A percentile compares a stretch with the other conserved stretches of the same genome.
These are phyloP conservation scores for Antechinus stuartii DNA, from an alignment of 2,113 vertebrate species.

Conservation along the genomic window DNA sequence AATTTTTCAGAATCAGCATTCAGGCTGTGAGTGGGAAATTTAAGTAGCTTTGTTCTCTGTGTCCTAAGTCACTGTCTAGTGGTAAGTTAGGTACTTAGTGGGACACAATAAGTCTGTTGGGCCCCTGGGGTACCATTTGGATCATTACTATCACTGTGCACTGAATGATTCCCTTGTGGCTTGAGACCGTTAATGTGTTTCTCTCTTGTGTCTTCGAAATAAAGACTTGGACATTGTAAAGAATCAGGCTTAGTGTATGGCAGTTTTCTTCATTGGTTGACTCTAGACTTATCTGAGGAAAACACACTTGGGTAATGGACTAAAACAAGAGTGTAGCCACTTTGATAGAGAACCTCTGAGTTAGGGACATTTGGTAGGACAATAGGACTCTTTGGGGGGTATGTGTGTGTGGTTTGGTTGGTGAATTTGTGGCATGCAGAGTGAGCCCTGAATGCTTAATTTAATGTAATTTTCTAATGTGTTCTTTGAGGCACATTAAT, in stretches of 20 bases:
- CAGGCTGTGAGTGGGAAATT: neutral
- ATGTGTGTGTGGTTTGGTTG: neutral
- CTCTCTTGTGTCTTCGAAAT: neutral
- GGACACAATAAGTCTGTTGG: neutral
- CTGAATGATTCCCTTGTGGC: neutral
- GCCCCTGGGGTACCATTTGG: neutral
- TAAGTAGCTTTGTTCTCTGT: neutral
- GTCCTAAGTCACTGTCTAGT: conserved; percentile 3
- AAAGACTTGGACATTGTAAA: neutral
- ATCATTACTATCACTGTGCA: neutral
- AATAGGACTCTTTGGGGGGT: conserved; percentile 27
- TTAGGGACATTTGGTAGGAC: neutral
- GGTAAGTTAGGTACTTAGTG: neutral
- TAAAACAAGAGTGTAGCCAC: neutral
- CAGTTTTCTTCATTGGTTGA: neutral
- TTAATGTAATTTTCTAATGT: conserved; percentile 17
- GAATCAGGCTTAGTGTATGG: neutral
- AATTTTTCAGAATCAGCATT: neutral
- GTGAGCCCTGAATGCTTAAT: conserved; percentile 2
- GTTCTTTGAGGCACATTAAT: conserved; percentile 63
- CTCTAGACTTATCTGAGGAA: neutral
- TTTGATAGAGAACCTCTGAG: neutral
- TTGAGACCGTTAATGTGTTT: neutral
- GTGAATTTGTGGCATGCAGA: neutral
- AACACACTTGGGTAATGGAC: neutral